Evolutionary conservation across 2,797 vertebrate genomes (phyloP), one percentile per base, ranked within the genome.

Genomic region (Lepus townsendii): DNA sequence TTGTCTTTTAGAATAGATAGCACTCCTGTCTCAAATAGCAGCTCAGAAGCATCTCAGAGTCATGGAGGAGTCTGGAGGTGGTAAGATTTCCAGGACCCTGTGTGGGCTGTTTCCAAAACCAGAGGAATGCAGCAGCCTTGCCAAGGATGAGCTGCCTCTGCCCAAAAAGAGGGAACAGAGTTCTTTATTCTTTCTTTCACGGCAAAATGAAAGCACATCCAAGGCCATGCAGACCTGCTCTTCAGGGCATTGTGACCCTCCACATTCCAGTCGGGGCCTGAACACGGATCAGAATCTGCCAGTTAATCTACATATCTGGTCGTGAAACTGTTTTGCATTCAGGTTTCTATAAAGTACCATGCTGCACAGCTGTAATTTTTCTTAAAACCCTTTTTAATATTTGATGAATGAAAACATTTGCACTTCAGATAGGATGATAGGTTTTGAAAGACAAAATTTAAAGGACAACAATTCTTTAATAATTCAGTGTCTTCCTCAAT

Each of bases 131-230:
- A 77, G 17, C 42, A 27, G 78, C 32, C 42, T 93, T 96, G 80
- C 94, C 96, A 95, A 92, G 27, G 95, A 94, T 96, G 94, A 88
- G 71, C 57, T 88, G 62, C 66, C 54, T 50, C 66, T 88, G 54
- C 27, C 42, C 77, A 35, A 62, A 83, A 32, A 47, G 54, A 89
- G 17, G 65, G 17, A 52, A 92, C 57, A 96, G 52, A 54, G 60
- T 52, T 66, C 66, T 88, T 96, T 66, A 57, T 80, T 95, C 75
- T 86, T 83, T 88, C 71, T 96, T 76, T 79, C 32, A 35, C 68
- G 27, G 63, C 69, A 78, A 95, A 89, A 88, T 52, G 50, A 76
- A 94, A 88, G 38, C 52, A 78, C 24, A 57, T 65, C 47, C 65
- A 92, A 88, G 85, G 85, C 91, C 94, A 35, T 3, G 50, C 63